phyloP scores from a whole-genome alignment of 2,113 vertebrate species.

The Oncorhynchus keta region DNA sequence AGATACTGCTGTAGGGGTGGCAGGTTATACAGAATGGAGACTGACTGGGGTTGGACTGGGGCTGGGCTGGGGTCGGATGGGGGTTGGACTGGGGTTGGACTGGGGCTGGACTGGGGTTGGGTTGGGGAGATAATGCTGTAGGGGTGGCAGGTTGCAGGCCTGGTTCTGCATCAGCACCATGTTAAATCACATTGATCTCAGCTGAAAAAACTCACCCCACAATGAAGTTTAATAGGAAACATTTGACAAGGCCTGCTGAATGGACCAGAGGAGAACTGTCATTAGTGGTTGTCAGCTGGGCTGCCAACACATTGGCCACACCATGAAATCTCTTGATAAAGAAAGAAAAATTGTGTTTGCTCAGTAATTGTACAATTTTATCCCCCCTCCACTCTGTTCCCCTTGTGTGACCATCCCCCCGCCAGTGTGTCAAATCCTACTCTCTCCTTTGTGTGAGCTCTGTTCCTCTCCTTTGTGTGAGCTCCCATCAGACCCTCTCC shows the following conservation, averaged over 20 bases:
- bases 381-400: slow-evolving; percentile 73
- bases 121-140: slow-evolving; percentile 66
- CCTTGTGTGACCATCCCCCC: too few relatives aligned
- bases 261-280: slow-evolving; percentile 87
- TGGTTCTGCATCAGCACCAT: slow-evolving; percentile 86
- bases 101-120: slow-evolving; percentile 54
- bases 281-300: slow-evolving; percentile 97
- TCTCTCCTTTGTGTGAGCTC: too few relatives aligned
- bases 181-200: slow-evolving; percentile 96
- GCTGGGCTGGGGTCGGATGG: too few relatives aligned
- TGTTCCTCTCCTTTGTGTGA: slow-evolving; percentile 7
- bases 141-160: slow-evolving; percentile 81
- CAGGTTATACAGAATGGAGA: too few relatives aligned
- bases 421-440: slow-evolving; percentile 32
- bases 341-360: slow-evolving; percentile 98
- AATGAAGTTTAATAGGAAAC: slow-evolving; percentile 99
- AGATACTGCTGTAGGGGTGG: too few relatives aligned
- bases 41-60: too few relatives aligned
- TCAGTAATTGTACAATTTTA: slow-evolving; percentile 99
- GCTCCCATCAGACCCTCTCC: background rate
- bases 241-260: slow-evolving; percentile 85
- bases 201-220: slow-evolving; percentile 91
- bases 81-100: slow-evolving; percentile 62
- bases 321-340: slow-evolving; percentile 99
- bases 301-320: slow-evolving; percentile 90